Base-by-base conservation (phyloP, 1,140 invertebrate genomes). In the Druon quercuslanigerum region DNA sequence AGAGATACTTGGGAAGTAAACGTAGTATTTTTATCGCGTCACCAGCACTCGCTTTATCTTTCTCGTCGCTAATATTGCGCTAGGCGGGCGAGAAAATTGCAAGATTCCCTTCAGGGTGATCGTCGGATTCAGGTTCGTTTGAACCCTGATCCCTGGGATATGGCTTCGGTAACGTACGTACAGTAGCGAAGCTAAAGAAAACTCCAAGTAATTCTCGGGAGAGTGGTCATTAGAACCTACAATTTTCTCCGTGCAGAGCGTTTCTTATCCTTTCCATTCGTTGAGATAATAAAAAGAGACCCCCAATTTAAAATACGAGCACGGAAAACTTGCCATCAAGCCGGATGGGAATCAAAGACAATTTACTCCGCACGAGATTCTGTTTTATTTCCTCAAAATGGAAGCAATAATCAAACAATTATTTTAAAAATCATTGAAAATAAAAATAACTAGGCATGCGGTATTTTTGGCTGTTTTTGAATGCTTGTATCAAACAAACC, bases 61-160 rank as follows among this genome's bases (percentile, higher is more conserved):
- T 51, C 60, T 57, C 71, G 72, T 73, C 40, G 73, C 56, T 76
- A 82, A 79, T 82, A 80, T 82, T 77, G 76, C 77, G 57, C 73
- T 33, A 25, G 25, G 71, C 50, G 60, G 77, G 19, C 66, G 78
- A 80, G 80, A 83, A 83, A 82, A 83, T 83, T 82, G 80, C 82
- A 71, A 66, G 77, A 77, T 79, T 79, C 73, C 77, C 79, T 66
- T 57, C 16, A 79, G 80, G 78, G 74, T 71, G 80, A 83, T 83
- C 82, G 74, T 72, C 77, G 78, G 77, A 82, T 83, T 79, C 80
- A 74, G 74, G 71, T 20, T 70, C 57, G 25, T 54, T 72, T 71
- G 72, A 51, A 20, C 74, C 54, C 14, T 14, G 72, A 80, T 80
- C 60, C 73, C 50, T 51, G 46, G 19, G 74, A 50, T 71, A 57